Percentiles rank a stretch among this genome's conserved stretches.
Evolutionary conservation across 2,888 invertebrate species (phyloP).

Genomic region (Endomychus coccineus): DNA sequence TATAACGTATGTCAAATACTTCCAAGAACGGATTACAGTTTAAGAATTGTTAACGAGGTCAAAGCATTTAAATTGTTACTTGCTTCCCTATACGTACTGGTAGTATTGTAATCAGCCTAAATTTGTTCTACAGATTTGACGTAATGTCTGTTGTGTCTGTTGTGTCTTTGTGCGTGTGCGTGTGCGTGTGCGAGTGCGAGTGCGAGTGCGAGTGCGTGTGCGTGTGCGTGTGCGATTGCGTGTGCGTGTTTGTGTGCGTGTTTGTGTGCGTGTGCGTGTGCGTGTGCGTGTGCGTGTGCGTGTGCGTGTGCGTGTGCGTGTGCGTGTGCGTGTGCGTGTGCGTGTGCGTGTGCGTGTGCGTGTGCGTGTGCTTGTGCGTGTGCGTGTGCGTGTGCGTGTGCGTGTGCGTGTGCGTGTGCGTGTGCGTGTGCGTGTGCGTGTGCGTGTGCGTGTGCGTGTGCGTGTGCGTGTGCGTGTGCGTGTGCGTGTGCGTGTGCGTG

Average conservation of each 20-base stretch:
- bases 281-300: neutral
- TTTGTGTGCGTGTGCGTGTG: no score
- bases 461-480: neutral
- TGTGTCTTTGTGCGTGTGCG: neutral
- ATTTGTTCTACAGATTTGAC: no score
- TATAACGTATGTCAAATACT: no score
- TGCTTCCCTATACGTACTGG: no score
- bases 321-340: neutral
- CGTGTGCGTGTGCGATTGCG: no score
- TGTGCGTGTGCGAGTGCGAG: neutral
- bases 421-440: neutral
- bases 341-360: neutral
- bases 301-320: neutral
- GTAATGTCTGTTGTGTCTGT: no score
- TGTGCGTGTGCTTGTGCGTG: no score
- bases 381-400: neutral
- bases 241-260: no score
- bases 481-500: neutral
- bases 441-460: neutral
- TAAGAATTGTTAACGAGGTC: no score
- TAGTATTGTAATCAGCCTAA: no score
- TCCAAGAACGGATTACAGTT: no score
- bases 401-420: neutral
- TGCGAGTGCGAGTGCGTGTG: neutral
- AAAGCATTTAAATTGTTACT: no score